A percentile compares a stretch with the other conserved stretches of the same genome.
These are phyloP conservation scores for Bombus consobrinus DNA, from an alignment of 1,140 invertebrate genomes.

Conservation along the genomic window DNA sequence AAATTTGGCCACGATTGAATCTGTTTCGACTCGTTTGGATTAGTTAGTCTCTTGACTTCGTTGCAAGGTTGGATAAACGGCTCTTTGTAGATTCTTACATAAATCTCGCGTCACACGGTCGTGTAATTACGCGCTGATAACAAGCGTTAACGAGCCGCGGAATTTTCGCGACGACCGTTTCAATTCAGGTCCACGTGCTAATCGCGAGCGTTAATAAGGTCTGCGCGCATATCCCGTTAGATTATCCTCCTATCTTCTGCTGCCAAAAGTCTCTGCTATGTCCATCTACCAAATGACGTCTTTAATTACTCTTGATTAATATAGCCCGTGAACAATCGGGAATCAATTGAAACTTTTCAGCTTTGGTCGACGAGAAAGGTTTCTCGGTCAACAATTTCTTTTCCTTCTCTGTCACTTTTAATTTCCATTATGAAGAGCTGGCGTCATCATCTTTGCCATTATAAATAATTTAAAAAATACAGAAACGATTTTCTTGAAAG, in stretches of 20 bases:
- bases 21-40: not conserved
- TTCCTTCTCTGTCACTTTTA: not conserved
- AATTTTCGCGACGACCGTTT: conserved; percentile 26
- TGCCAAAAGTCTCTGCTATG: conserved; percentile 10
- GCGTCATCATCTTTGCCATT: not conserved
- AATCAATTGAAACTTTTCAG: not conserved
- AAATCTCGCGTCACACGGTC: conserved; percentile 12
- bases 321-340: conserved; percentile 15
- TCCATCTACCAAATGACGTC: not conserved
- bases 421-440: not conserved
- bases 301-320: conserved; percentile 47
- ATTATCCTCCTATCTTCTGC: conserved; percentile 11
- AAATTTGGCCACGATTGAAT: not conserved
- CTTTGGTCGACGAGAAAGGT: not conserved
- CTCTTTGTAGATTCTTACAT: conserved; percentile 19
- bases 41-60: too few relatives aligned
- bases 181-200: conserved; percentile 3
- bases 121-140: conserved; percentile 23
- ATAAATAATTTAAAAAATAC: not conserved
- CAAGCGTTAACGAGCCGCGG: conserved; percentile 23
- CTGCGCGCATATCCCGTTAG: conserved; percentile 27
- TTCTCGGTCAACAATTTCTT: not conserved
- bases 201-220: conserved; percentile 45
- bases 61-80: not conserved
- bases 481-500: not conserved